Percentiles rank a stretch among this genome's conserved stretches.
Conservation (phyloP, 2,888 invertebrate species). For the Actias luna region DNA sequence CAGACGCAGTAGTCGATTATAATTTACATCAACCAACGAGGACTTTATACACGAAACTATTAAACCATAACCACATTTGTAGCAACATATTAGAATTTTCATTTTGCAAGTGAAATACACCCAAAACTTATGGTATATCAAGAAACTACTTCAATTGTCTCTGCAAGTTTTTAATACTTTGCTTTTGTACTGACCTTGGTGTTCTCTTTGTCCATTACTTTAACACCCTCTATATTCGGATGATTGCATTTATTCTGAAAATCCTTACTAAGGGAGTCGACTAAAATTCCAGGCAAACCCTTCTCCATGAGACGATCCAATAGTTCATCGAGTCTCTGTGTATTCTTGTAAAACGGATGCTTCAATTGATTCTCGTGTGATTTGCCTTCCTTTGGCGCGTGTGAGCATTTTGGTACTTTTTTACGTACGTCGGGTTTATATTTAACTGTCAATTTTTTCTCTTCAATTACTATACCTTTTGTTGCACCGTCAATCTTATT, state of each 20-base stretch:
- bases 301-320: constrained; percentile 49
- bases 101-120: too few species aligned
- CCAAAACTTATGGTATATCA: too few species aligned
- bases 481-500: constrained; percentile 18
- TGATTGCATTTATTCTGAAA: constrained; percentile 33
- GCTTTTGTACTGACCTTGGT: background rate
- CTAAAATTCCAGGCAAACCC: constrained; percentile 38
- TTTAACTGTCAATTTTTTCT: constrained; percentile 42
- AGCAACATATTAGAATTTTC: too few species aligned
- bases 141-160: too few species aligned
- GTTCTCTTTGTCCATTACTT: background rate
- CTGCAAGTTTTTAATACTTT: background rate
- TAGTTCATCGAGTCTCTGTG: constrained; percentile 54
- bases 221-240: constrained; percentile 17
- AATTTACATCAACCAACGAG: too few species aligned
- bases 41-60: too few species aligned
- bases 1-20: too few species aligned
- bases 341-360: constrained; percentile 61
- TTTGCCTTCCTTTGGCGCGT: constrained; percentile 46
- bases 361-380: constrained; percentile 53
- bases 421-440: constrained; percentile 39
- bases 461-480: constrained; percentile 47
- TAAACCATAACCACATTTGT: too few species aligned
- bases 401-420: constrained; percentile 55
- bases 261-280: constrained; percentile 37